Evolutionary conservation across 2,888 invertebrate genomes (phyloP), one percentile per base, ranked within the genome.

Genomic region (Habroteleia sp.): DNA sequence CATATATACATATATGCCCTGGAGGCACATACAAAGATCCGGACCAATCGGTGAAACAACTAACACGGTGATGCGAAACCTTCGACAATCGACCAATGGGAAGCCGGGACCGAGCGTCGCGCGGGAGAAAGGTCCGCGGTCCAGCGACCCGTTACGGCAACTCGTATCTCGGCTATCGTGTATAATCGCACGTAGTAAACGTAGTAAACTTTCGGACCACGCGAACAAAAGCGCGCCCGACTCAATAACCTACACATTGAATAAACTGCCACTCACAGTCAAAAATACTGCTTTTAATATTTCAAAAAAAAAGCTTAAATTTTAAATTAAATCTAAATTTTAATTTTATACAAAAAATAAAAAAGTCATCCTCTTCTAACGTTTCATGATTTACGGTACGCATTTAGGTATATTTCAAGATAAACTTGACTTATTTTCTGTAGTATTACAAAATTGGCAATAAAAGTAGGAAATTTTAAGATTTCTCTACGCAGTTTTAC

Each of bases 41-140:
- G 65, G 73, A 62, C 72, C 72, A 74, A 74, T 74, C 72, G 66
- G 48, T 42, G 65, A 41, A 66, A 66, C 60, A 62, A 52, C 48
- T 17, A 63, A 48, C 48, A 68, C 76, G 68, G 27, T 29, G 54
- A 60, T 42, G 58, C 71, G 68, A 76, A 77, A 54, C 79, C 80
- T 82, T 80, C 79, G 75, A 52, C 42, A 71, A 68, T 41, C 68
- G 79, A 79, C 82, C 85, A 83, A 84, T 85, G 72, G 48, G 68
- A 44, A 62, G 62, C 58, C 41, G 72, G 76, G 48, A 76, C 52
- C 74, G 68, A 66, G 80, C 80, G 76, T 78, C 80, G 79, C 54
- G 74, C 71, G 60, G 82, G 83, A 84, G 86, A 85, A 84, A 86
- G 84, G 86, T 74, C 74, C 77, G 79, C 60, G 79, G 79, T 80